A percentile compares a stretch with the other conserved stretches of the same genome.
These are phyloP conservation scores for Hetaerina americana DNA, from an alignment of 1,140 invertebrate genomes.

Conservation along the genomic window DNA sequence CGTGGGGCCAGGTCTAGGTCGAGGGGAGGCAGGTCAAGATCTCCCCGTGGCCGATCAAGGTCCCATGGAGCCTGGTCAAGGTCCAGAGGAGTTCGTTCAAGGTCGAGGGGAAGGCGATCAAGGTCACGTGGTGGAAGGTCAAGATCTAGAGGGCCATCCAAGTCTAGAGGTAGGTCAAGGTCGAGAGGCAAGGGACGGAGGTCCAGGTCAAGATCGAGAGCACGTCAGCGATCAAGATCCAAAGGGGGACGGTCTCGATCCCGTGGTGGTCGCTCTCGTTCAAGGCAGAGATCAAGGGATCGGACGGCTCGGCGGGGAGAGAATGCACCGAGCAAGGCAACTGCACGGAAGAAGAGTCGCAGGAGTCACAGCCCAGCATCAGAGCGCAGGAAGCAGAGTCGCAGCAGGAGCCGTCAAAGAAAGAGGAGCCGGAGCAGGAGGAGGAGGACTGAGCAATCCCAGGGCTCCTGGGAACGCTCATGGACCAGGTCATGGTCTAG, in stretches of 20 bases:
- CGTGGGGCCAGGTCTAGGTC: constrained; percentile 18
- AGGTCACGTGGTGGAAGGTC: constrained; percentile 7
- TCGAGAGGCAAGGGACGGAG: constrained; percentile 9
- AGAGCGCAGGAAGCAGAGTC: constrained; percentile 19
- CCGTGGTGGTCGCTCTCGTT: constrained; percentile 12
- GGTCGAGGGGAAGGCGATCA: constrained; percentile 13
- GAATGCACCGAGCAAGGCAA: constrained; percentile 26
- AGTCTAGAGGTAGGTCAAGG: constrained; percentile 3
- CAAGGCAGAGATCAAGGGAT: constrained; percentile 13
- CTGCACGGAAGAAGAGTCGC: constrained; percentile 28
- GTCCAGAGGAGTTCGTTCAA: constrained; percentile 14
- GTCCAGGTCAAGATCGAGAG: constrained; percentile 15
- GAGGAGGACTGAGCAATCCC: constrained; percentile 19
- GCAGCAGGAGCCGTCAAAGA: constrained; percentile 17
- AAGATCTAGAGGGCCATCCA: constrained; percentile 5
- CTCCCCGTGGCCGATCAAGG: constrained; percentile 22
- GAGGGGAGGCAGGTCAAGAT: constrained; percentile 7
- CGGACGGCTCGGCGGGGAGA: constrained; percentile 19
- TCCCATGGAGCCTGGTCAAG: constrained; percentile 13
- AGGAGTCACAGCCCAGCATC: constrained; percentile 27
- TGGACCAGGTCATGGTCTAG: constrained; percentile 25
- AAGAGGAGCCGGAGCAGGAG: constrained; percentile 26
- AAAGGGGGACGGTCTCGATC: constrained; percentile 17
- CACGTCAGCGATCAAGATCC: constrained; percentile 12
- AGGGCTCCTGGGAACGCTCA: not conserved